Percentiles rank a stretch among this genome's conserved stretches.
Conservation (phyloP, 2,888 invertebrate genomes). For the Dasypogon diadema region DNA sequence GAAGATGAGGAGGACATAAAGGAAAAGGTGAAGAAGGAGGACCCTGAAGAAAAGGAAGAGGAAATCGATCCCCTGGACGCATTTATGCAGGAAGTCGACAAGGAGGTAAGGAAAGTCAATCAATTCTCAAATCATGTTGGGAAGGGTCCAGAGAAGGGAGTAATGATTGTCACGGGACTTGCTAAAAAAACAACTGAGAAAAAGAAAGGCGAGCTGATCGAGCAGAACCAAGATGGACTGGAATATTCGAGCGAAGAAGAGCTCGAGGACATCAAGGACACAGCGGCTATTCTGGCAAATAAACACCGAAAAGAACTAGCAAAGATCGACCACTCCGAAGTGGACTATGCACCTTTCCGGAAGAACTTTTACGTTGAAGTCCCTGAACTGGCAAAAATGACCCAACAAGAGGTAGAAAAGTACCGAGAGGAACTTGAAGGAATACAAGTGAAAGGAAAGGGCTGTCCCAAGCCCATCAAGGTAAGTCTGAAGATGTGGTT, state of each 20-base stretch:
- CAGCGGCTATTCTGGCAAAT: constrained; percentile 88
- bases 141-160: constrained; percentile 69
- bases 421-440: constrained; percentile 93
- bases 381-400: constrained; percentile 94
- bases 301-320: constrained; percentile 93
- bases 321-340: constrained; percentile 89
- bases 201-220: constrained; percentile 97
- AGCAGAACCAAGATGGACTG: constrained; percentile 97
- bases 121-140: constrained; percentile 69
- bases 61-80: constrained; percentile 97
- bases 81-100: constrained; percentile 89
- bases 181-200: constrained; percentile 82
- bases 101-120: constrained; percentile 70
- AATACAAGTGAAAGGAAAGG: constrained; percentile 95
- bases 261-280: constrained; percentile 92
- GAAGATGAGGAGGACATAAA: constrained; percentile 82
- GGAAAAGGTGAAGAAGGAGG: constrained; percentile 71
- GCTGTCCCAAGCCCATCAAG: constrained; percentile 94
- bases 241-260: constrained; percentile 99
- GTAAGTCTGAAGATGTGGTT: constrained; percentile 59
- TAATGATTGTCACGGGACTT: constrained; percentile 86
- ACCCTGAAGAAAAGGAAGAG: constrained; percentile 73
- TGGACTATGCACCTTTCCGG: constrained; percentile 89
- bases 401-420: constrained; percentile 84
- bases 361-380: constrained; percentile 99